Percentiles rank a stretch among this genome's conserved stretches.
phyloP scores from a whole-genome alignment of 92 coral and sea anemone species.

The Epizoanthus scotinus region DNA sequence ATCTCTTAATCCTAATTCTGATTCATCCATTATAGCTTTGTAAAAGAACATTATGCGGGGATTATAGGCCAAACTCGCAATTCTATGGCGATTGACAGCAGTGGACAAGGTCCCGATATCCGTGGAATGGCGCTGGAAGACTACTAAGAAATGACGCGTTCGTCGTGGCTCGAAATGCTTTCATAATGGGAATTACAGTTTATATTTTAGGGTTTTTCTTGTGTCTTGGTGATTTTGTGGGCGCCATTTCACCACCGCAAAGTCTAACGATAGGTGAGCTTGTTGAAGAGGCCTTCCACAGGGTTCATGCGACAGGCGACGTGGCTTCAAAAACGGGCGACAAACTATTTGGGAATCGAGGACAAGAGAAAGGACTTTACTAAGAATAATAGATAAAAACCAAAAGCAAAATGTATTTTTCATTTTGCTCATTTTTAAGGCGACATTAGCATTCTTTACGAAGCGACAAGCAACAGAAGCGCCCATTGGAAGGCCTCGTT shows the following conservation, averaged over 20 bases:
- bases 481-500: no score
- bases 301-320: no score
- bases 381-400: no score
- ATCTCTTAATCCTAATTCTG: neutral
- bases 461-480: no score
- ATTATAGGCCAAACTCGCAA: neutral
- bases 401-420: no score
- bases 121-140: neutral
- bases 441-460: no score
- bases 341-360: no score
- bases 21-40: neutral
- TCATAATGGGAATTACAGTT: neutral
- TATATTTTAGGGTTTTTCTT: neutral
- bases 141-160: no score
- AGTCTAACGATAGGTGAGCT: constrained; percentile 22
- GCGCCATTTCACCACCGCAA: neutral
- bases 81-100: neutral
- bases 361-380: no score
- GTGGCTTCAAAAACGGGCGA: no score
- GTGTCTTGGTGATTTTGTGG: neutral
- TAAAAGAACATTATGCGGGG: neutral
- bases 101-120: neutral
- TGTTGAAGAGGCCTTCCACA: no score
- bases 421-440: no score
- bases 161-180: neutral